Conservation (phyloP, 2,888 invertebrate species). For the Podotricha telesiphe region DNA sequence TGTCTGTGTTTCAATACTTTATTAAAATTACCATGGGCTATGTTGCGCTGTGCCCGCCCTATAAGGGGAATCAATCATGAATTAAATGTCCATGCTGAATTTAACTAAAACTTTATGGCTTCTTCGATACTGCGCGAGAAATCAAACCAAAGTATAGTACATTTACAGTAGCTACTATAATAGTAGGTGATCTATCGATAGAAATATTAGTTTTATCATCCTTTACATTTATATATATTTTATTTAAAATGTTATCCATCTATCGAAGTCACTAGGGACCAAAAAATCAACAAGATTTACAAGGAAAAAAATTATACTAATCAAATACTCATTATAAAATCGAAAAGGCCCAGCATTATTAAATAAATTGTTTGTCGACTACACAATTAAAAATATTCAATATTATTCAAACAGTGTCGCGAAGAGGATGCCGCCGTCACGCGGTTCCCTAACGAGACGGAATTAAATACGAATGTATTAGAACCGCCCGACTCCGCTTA, state of each 20-base stretch:
- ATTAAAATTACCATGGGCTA: slow-evolving; percentile 49
- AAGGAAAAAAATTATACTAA: neutral
- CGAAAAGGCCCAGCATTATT: neutral
- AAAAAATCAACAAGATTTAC: no score
- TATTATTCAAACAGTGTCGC: slow-evolving; percentile 68
- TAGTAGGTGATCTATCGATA: no score
- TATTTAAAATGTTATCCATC: no score
- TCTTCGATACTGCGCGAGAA: no score
- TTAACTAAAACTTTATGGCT: neutral
- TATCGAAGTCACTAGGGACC: no score
- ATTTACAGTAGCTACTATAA: no score
- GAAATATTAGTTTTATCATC: no score
- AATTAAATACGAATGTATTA: slow-evolving; percentile 77
- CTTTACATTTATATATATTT: no score
- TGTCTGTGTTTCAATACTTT: slow-evolving; percentile 43
- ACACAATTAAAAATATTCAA: slow-evolving; percentile 41
- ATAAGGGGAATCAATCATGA: slow-evolving; percentile 21
- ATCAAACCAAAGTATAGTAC: no score
- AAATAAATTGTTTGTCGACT: slow-evolving; percentile 15
- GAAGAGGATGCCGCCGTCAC: slow-evolving; percentile 74
- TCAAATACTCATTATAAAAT: neutral
- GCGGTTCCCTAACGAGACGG: slow-evolving; percentile 70
- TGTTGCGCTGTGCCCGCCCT: slow-evolving; percentile 31
- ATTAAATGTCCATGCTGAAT: neutral
- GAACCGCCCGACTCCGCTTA: slow-evolving; percentile 59